Percentiles rank a stretch among this genome's conserved stretches.
These are phyloP conservation scores for Drosophila teissieri DNA, from an alignment of 1,140 invertebrate genomes.

Conservation along the genomic window DNA sequence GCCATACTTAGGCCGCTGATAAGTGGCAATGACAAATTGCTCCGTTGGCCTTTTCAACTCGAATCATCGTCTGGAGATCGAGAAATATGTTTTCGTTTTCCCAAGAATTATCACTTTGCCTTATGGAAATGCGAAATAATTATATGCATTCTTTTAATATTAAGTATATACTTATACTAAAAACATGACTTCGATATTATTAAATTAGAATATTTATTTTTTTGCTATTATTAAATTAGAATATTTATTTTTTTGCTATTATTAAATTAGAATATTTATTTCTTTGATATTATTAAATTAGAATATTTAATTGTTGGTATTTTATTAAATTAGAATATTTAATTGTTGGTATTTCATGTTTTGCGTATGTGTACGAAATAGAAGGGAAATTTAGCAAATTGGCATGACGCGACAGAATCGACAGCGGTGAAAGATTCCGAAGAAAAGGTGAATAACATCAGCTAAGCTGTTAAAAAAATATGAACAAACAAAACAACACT, in stretches of 20 bases:
- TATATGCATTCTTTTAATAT: too few species aligned
- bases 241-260: not conserved
- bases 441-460: slow-evolving; percentile 33
- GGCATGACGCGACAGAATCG: slow-evolving; percentile 37
- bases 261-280: slow-evolving; percentile 9
- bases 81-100: not conserved
- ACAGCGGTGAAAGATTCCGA: slow-evolving; percentile 14
- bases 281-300: slow-evolving; percentile 8
- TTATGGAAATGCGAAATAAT: not conserved
- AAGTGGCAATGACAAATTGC: slow-evolving; percentile 2
- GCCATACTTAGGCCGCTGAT: not conserved
- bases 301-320: not conserved
- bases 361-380: not conserved
- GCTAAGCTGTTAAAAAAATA: not conserved
- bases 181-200: slow-evolving; percentile 5
- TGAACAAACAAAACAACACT: not conserved
- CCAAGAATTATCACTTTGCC: not conserved
- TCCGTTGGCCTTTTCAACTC: not conserved
- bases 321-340: slow-evolving; percentile 9
- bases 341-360: not conserved
- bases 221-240: slow-evolving; percentile 12
- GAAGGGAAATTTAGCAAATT: slow-evolving; percentile 15
- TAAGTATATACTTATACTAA: too few species aligned
- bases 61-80: too few species aligned
- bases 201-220: slow-evolving; percentile 7